A percentile compares a stretch with the other conserved stretches of the same genome.
These are phyloP conservation scores for Lagocephalus sceleratus DNA, from an alignment of 2,797 vertebrate genomes.

Conservation along the genomic window DNA sequence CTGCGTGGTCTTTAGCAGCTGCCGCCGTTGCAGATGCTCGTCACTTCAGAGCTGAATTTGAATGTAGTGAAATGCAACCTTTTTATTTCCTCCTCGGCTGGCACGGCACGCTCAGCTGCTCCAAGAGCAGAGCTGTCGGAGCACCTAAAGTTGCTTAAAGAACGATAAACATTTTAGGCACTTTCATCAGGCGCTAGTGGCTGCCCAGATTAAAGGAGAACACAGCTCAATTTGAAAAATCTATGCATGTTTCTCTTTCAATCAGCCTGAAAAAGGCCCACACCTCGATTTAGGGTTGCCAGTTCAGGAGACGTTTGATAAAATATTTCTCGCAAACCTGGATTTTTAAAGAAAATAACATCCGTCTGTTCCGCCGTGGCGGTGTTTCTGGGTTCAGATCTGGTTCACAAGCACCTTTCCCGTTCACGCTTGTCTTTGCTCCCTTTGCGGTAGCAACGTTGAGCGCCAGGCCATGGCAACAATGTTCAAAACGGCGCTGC, in stretches of 20 bases:
- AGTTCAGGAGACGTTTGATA: not conserved
- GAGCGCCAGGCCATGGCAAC: constrained; percentile 41
- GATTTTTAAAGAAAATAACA: constrained; percentile 11
- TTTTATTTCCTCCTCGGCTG: constrained; percentile 20
- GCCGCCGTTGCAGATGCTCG: constrained; percentile 33
- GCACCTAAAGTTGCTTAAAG: constrained; percentile 49
- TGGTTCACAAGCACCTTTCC: constrained; percentile 33
- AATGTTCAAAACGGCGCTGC: constrained; percentile 42
- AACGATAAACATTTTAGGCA: constrained; percentile 60
- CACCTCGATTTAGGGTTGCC: constrained; percentile 4
- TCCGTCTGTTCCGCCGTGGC: constrained; percentile 18
- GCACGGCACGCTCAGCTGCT: constrained; percentile 26
- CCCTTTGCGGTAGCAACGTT: constrained; percentile 29
- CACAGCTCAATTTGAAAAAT: constrained; percentile 52
- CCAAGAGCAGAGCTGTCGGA: constrained; percentile 41
- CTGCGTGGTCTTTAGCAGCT: constrained; percentile 51
- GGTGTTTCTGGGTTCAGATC: constrained; percentile 29
- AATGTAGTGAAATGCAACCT: constrained; percentile 20
- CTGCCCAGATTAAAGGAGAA: constrained; percentile 54
- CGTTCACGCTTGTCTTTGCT: constrained; percentile 33
- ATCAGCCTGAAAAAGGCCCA: constrained; percentile 18
- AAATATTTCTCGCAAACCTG: not conserved
- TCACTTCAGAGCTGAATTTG: constrained; percentile 33
- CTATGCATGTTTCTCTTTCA: constrained; percentile 51
- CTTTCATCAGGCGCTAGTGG: constrained; percentile 52